Evolutionary conservation across 2,113 vertebrate genomes (phyloP).

Genomic region (Psilopogon haemacephalus): DNA sequence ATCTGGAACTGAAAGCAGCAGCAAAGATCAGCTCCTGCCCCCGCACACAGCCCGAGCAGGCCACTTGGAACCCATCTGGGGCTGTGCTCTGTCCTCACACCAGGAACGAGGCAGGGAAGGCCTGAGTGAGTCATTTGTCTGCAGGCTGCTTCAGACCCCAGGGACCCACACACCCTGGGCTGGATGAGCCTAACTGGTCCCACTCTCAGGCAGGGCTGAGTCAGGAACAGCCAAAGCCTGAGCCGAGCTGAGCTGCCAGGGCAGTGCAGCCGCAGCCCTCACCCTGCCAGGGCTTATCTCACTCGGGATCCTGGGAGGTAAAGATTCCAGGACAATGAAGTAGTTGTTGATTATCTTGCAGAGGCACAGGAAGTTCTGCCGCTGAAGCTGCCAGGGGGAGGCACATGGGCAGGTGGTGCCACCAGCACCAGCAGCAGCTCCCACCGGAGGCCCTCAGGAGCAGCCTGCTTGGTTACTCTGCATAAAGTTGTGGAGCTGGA

Average conservation of each 20-base stretch:
- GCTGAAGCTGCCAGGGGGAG: not conserved
- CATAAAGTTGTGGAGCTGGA: not conserved
- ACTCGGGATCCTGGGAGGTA: slow-evolving; percentile 23
- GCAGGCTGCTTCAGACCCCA: not conserved
- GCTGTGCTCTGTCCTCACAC: not conserved
- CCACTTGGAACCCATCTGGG: not conserved
- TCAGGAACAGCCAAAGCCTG: not conserved
- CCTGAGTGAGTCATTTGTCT: not conserved
- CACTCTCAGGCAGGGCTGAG: not conserved
- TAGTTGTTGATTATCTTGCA: slow-evolving; percentile 18
- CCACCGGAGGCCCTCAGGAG: not conserved
- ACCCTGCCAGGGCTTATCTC: not conserved
- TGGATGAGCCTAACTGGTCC: not conserved
- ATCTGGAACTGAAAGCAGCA: not conserved
- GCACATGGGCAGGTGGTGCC: not conserved
- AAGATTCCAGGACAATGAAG: slow-evolving; percentile 63
- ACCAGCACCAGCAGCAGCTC: not conserved
- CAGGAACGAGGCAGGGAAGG: not conserved
- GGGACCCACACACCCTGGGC: accelerated
- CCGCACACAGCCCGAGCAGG: not conserved
- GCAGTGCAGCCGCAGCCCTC: not conserved
- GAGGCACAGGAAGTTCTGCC: not conserved
- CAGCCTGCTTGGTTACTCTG: not conserved
- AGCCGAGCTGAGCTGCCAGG: not conserved
- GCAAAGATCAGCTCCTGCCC: not conserved